Evolutionary conservation across 1,140 invertebrate species (phyloP).

Genomic region (Tetramorium parvispinum): DNA sequence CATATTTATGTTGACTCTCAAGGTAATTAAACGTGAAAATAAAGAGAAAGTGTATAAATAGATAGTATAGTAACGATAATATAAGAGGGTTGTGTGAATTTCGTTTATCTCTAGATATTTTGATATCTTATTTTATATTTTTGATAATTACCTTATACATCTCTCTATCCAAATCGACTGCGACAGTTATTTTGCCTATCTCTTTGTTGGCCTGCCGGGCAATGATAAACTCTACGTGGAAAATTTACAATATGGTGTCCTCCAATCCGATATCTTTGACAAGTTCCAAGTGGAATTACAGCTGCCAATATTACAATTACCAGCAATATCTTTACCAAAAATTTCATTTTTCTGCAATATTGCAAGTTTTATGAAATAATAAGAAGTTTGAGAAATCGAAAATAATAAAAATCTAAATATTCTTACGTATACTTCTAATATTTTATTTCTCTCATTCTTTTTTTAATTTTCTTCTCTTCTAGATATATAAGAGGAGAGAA

Average conservation of each 20-base stretch:
- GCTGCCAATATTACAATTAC: slow-evolving; percentile 21
- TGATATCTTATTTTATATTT: not conserved
- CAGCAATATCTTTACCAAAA: slow-evolving; percentile 17
- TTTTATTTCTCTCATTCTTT: not conserved
- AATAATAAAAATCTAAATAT: no score
- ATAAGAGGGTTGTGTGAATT: not conserved
- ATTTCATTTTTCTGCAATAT: slow-evolving; percentile 29
- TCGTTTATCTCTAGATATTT: not conserved
- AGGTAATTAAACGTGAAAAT: not conserved
- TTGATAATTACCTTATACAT: slow-evolving; percentile 13
- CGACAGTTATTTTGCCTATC: no score
- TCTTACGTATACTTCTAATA: not conserved
- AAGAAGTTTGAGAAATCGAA: not conserved
- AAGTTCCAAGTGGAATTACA: not conserved
- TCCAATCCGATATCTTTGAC: no score
- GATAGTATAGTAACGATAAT: no score
- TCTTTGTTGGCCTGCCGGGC: no score
- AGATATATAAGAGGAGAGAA: no score
- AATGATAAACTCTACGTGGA: no score
- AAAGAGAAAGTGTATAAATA: not conserved
- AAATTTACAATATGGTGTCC: no score
- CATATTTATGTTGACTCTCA: no score
- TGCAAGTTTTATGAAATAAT: not conserved
- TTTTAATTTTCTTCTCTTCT: not conserved
- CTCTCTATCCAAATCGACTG: no score